phyloP scores from a whole-genome alignment of 2,113 vertebrate genomes.

The Dunckerocampus dactyliophorus region DNA sequence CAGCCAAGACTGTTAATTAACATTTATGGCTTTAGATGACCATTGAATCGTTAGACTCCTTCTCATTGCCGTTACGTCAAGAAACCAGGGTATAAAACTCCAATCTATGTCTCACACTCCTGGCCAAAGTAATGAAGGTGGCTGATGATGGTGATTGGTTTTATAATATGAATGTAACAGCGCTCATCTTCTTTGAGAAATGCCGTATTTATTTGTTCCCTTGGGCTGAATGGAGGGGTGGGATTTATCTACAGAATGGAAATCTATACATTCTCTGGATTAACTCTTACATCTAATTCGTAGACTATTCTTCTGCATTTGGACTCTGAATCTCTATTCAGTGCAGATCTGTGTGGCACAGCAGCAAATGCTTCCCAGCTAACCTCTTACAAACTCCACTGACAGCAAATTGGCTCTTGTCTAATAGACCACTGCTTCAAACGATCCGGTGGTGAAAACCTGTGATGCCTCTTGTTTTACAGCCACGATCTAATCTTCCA shows the following conservation, averaged over 20 bases:
- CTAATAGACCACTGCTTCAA: neutral
- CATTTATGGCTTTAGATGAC: slow-evolving; percentile 61
- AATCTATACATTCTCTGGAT: too few relatives aligned
- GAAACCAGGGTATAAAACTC: slow-evolving; percentile 52
- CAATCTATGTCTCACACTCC: slow-evolving; percentile 44
- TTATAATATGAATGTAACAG: slow-evolving; percentile 33
- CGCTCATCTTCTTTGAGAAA: slow-evolving; percentile 14
- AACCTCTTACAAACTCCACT: neutral
- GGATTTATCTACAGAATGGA: neutral
- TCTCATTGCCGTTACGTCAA: slow-evolving; percentile 40
- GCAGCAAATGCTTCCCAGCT: neutral
- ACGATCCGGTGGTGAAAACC: too few relatives aligned
- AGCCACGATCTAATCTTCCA: neutral
- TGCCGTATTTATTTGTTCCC: slow-evolving; percentile 8
- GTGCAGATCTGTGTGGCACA: neutral
- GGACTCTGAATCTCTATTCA: too few relatives aligned
- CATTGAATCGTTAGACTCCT: slow-evolving; percentile 46
- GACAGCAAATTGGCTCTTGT: neutral
- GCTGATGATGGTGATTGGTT: slow-evolving; percentile 49
- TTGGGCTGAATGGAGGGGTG: neutral
- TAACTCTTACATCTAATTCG: too few relatives aligned
- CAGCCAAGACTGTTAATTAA: slow-evolving; percentile 60
- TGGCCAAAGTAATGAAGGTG: slow-evolving; percentile 43
- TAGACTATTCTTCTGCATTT: too few relatives aligned
- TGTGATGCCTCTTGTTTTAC: neutral